Evolutionary conservation across 2,797 vertebrate species (phyloP).

Genomic region (Parauchenoglanis punctatus): DNA sequence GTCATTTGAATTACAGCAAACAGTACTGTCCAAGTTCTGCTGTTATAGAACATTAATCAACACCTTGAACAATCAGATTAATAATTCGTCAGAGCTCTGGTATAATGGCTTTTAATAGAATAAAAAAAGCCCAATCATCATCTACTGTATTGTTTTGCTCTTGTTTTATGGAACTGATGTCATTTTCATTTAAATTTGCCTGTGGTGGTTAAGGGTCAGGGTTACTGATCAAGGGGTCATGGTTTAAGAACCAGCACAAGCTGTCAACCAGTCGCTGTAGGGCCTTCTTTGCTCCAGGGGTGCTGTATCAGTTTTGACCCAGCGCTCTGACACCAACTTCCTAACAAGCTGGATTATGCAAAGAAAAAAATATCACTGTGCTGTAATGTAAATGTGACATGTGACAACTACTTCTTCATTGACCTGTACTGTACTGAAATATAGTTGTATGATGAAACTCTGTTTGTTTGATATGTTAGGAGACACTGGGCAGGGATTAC

Average conservation of each 20-base stretch:
- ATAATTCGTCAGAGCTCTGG: background rate
- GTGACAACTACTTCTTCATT: background rate
- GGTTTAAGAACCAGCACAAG: no score
- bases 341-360: no score
- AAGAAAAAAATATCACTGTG: no score
- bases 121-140: no score
- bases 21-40: background rate
- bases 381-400: no score
- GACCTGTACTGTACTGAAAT: background rate
- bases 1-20: background rate
- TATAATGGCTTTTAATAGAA: background rate
- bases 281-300: no score
- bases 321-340: no score
- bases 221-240: no score
- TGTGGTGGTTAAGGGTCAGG: no score
- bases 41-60: background rate
- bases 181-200: background rate
- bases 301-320: no score
- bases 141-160: background rate
- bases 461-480: constrained; percentile 68
- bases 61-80: background rate
- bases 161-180: background rate
- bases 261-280: no score
- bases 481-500: constrained; percentile 82
- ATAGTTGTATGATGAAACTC: background rate